A percentile compares a stretch with the other conserved stretches of the same genome.
phyloP scores from a whole-genome alignment of 2,797 vertebrate genomes.

The Falco columbarius region DNA sequence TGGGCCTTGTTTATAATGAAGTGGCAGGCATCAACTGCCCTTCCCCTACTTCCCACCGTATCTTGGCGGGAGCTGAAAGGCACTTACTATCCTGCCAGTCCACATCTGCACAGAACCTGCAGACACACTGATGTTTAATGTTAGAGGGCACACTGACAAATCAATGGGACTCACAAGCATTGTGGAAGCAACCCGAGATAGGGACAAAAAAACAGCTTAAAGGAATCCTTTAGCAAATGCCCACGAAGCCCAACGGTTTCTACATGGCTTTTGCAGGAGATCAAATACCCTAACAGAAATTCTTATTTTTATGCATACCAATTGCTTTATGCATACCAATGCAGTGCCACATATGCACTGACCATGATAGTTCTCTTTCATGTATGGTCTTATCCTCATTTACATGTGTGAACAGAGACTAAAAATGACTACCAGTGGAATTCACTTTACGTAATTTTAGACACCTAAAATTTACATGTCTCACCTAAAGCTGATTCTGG shows the following conservation, averaged over 20 bases:
- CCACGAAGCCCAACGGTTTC: neutral
- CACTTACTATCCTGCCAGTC: neutral
- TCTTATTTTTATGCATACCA: neutral
- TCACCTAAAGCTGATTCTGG: neutral
- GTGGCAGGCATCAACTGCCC: neutral
- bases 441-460: neutral
- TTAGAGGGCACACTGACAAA: neutral
- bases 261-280: neutral
- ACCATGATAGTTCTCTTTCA: neutral
- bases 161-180: neutral
- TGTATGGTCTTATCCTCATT: neutral
- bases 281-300: neutral
- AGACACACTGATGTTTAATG: accelerated
- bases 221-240: neutral
- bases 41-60: neutral
- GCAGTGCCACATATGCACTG: neutral
- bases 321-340: neutral
- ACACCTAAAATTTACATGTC: neutral
- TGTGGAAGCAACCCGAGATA: neutral
- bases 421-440: neutral
- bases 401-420: neutral
- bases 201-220: neutral
- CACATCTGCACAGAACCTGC: neutral
- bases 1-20: neutral
- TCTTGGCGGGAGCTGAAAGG: neutral